Base-by-base conservation (phyloP, 1,140 invertebrate genomes). In the Halictus rubicundus region DNA sequence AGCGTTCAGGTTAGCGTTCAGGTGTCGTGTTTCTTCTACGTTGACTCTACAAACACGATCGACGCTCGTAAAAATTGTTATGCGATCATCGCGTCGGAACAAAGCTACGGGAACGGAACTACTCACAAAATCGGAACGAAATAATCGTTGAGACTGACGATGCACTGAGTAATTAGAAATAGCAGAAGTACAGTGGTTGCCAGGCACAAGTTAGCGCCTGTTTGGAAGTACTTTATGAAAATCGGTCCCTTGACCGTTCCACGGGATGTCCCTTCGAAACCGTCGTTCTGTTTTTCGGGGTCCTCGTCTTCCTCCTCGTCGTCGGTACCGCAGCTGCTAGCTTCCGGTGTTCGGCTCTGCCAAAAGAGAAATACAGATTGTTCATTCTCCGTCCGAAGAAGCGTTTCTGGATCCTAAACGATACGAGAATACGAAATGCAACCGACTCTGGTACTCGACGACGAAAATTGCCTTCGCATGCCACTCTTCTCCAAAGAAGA, bases 71-170 rank as follows among this genome's bases (percentile, higher is more conserved):
- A n/a, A 49, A 5, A 21, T 7, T 23, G 1, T 42, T 1, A 10
- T 0, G 6, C 16, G 4, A 21, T 19, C 16, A 21, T 16, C 42
- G 42, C 42, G 10, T 10, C 42, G 8, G 10, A 49, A 49, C 3
- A 49, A 14, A 46, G 42, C 42, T 46, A 46, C 9, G 14, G 19
- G 4, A 21, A 21, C n/a, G 10, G 27, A 19, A 21, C 42, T 85
- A 89, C 92, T 90, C 63, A 93, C 96, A 96, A 95, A 87, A 94
- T 95, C 60, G 95, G 94, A 14, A 96, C 91, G 91, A 95, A 96
- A 87, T 94, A 95, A 85, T 97, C 96, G 42, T 94, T 94, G 19
- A 94, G 93, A 80, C 96, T 96, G 46, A 94, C 95, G 32, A 94
- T 87, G 23, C 95, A 88, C 90, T 97, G 96, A 19, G 95, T 94